phyloP scores from a whole-genome alignment of 1,140 invertebrate species.

The Drosophila fuyamai region DNA sequence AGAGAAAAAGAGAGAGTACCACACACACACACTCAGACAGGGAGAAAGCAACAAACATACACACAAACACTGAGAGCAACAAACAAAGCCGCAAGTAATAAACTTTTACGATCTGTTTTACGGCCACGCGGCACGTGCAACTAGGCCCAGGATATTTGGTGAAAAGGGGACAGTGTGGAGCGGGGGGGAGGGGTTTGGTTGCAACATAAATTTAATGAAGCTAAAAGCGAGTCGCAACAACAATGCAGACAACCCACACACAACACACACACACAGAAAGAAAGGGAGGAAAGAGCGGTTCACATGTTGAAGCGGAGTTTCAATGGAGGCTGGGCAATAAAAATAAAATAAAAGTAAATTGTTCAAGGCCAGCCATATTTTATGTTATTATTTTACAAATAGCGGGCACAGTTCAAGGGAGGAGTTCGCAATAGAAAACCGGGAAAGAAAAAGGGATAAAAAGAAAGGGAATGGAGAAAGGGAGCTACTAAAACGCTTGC shows the following conservation, averaged over 20 bases:
- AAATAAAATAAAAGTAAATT: slow-evolving; percentile 84
- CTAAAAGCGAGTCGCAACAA: slow-evolving; percentile 69
- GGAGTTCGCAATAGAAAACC: not conserved
- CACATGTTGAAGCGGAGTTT: slow-evolving; percentile 38
- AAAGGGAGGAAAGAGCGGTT: not conserved
- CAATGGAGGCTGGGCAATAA: slow-evolving; percentile 73
- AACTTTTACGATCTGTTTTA: slow-evolving; percentile 84
- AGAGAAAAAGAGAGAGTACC: slow-evolving; percentile 4
- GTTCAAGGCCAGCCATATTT: slow-evolving; percentile 84
- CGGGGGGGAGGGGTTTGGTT: slow-evolving; percentile 40
- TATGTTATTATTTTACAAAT: slow-evolving; percentile 78
- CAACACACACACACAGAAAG: slow-evolving; percentile 10
- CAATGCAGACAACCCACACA: slow-evolving; percentile 61
- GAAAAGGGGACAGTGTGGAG: not conserved
- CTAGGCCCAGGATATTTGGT: slow-evolving; percentile 64
- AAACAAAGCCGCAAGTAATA: slow-evolving; percentile 80
- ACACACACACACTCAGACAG: slow-evolving; percentile 8
- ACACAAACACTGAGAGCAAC: slow-evolving; percentile 26
- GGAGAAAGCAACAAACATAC: slow-evolving; percentile 37
- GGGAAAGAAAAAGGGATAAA: not conserved
- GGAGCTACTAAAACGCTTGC: not conserved
- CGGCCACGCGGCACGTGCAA: slow-evolving; percentile 79
- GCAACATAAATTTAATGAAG: slow-evolving; percentile 84
- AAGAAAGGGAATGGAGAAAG: not conserved
- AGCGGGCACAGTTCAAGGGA: slow-evolving; percentile 1